These are phyloP conservation scores for Anguilla pacifica DNA, from an alignment of 2,797 vertebrate genomes.

Conservation along the genomic window DNA sequence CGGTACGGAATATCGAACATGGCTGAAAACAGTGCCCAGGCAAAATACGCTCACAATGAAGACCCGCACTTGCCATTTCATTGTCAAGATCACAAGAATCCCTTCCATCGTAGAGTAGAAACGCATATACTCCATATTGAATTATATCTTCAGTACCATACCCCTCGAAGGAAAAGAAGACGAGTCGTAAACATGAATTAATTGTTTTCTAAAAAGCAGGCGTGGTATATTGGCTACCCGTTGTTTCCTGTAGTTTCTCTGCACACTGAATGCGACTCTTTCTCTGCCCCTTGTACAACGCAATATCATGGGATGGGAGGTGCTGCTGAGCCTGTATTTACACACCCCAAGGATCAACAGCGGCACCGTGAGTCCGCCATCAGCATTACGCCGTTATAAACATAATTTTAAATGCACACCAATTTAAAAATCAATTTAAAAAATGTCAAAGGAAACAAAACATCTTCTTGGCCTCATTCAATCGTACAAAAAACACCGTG, in stretches of 20 bases:
- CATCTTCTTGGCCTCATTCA: neutral
- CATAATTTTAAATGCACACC: neutral
- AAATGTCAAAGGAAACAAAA: too few species aligned
- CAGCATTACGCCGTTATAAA: conserved; percentile 6
- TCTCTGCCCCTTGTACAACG: neutral
- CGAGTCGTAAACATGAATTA: neutral
- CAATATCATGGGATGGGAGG: conserved; percentile 24
- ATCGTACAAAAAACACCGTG: too few species aligned
- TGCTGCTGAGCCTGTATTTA: neutral
- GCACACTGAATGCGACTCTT: neutral
- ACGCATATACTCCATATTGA: neutral
- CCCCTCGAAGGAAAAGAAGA: neutral
- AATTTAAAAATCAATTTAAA: too few species aligned
- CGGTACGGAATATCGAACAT: conserved; percentile 58
- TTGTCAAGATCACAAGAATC: neutral
- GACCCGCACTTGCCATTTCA: conserved; percentile 20
- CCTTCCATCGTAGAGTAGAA: neutral
- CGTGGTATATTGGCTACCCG: neutral
- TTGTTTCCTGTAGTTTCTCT: neutral
- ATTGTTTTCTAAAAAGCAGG: neutral
- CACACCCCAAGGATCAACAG: conserved; percentile 26
- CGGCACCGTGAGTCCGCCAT: conserved; percentile 25
- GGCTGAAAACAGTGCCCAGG: conserved; percentile 38
- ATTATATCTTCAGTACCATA: neutral
- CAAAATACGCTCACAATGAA: conserved; percentile 8